phyloP scores from a whole-genome alignment of 2,888 invertebrate species.

The Caenorhabditis uteleia region DNA sequence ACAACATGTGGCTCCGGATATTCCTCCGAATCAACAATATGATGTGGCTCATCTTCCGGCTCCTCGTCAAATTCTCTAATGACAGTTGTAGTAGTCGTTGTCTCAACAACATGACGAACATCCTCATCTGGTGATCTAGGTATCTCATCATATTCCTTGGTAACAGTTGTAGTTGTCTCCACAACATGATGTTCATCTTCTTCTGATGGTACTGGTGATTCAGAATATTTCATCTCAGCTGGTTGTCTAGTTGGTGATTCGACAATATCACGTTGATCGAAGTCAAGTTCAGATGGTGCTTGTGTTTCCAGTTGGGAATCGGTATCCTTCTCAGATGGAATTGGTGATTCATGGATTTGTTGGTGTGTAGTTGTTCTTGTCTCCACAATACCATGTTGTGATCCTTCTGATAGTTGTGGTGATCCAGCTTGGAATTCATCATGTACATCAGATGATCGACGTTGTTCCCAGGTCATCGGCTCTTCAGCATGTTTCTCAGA shows the following conservation, averaged over 20 bases:
- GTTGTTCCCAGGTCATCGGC: constrained; percentile 9
- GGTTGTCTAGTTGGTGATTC: neutral
- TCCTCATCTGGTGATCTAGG: neutral
- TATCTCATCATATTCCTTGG: neutral
- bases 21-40: constrained; percentile 9
- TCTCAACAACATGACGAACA: neutral
- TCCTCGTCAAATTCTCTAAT: constrained; percentile 13
- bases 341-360: constrained; percentile 14
- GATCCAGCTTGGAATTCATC: neutral
- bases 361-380: neutral
- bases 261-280: no score
- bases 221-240: neutral
- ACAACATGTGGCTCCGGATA: neutral
- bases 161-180: neutral
- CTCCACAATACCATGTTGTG: no score
- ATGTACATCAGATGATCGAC: constrained; percentile 9
- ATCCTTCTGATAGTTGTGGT: neutral
- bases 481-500: constrained; percentile 4
- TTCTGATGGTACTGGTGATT: no score
- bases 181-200: neutral
- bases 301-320: no score
- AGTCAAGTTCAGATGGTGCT: neutral
- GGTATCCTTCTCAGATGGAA: constrained; percentile 14
- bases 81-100: constrained; percentile 19
- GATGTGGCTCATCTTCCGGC: neutral